Base-by-base conservation (phyloP, 2,888 invertebrate genomes). In the Dasysyrphus tricinctus region DNA sequence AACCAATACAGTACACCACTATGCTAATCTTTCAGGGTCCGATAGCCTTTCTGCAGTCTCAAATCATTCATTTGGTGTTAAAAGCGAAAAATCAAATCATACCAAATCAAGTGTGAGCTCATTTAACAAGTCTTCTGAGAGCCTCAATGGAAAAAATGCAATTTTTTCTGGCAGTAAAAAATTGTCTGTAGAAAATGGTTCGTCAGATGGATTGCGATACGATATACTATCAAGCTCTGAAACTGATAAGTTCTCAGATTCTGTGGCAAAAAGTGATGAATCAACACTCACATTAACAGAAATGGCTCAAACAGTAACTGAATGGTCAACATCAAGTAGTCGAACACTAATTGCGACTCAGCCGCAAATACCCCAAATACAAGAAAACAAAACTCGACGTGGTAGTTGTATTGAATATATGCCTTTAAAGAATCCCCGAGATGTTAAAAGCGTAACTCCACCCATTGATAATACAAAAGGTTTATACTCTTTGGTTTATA, bases 291-390 rank as follows among this genome's bases (percentile, higher is more conserved):
- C 95, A 1, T 91, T 96, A 47, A 95, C 95, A 0, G 95, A 95
- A 91, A 94, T 95, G 88, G 96, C 96, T 1, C 96, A 96, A 86
- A 96, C 96, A 1, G 95, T 96, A 89, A 96, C 96, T 0, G 97
- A 97, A 88, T 97, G 97, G 96, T 96, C 96, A 0, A 96, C 96
- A 1, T 96, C 96, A 88, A 96, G 96, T 24, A 96, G 96, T 89
- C 96, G 96, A 77, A 96, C 96, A 0, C 93, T 96, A 9, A 94
- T 96, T 57, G 95, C 95, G 12, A 93, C 87, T 65, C 88, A 77
- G 37, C 39, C 57, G 5, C 88, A 88, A n/a, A 16, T 49, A 1
- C 89, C 90, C 54, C 86, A 88, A 57, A 78, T 88, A 39, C 84
- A 81, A 37, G 82, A 75, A 2, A 72, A 19, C 11, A 87, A 84